A percentile compares a stretch with the other conserved stretches of the same genome.
Evolutionary conservation across 2,888 invertebrate genomes (phyloP).

Genomic region (Mythimna albipuncta): DNA sequence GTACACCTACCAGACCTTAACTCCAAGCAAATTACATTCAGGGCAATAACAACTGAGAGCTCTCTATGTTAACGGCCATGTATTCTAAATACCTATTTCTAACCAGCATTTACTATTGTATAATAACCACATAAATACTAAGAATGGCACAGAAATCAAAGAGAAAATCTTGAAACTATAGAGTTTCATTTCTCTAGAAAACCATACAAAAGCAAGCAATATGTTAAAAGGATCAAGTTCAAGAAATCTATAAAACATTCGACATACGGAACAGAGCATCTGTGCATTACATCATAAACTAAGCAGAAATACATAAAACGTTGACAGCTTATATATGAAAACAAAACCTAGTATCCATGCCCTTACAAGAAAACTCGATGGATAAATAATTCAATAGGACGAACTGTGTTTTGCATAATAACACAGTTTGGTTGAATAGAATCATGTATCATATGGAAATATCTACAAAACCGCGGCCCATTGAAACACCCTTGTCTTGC

Average conservation of each 20-base stretch:
- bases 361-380: slow-evolving; percentile 45
- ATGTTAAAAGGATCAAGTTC: slow-evolving; percentile 12
- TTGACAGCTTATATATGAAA: slow-evolving; percentile 17
- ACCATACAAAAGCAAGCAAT: background rate
- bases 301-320: slow-evolving; percentile 26
- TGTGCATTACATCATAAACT: slow-evolving; percentile 24
- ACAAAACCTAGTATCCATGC: slow-evolving; percentile 38
- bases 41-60: background rate
- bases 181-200: too few relatives aligned
- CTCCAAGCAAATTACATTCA: background rate
- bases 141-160: background rate
- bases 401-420: slow-evolving; percentile 59
- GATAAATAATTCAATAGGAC: slow-evolving; percentile 63
- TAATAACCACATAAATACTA: background rate
- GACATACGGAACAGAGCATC: slow-evolving; percentile 10
- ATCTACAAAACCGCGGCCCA: slow-evolving; percentile 17
- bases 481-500: slow-evolving; percentile 24
- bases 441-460: slow-evolving; percentile 60
- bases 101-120: background rate
- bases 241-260: slow-evolving; percentile 10
- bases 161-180: background rate
- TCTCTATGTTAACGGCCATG: slow-evolving; percentile 3
- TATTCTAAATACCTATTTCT: background rate
- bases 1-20: background rate
- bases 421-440: slow-evolving; percentile 57